Conservation (phyloP, 2,888 invertebrate species). For the Limenitis camilla region DNA sequence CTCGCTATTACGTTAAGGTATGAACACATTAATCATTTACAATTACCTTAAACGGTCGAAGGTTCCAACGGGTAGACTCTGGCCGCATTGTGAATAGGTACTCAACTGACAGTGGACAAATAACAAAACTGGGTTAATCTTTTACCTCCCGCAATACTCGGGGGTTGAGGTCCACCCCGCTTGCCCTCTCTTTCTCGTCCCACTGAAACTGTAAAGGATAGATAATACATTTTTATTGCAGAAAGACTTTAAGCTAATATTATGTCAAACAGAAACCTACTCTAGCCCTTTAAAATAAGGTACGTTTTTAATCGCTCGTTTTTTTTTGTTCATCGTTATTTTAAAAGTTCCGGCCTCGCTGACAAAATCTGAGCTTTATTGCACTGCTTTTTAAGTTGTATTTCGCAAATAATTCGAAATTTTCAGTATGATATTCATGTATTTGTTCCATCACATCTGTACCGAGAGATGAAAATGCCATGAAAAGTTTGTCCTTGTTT, state of each 20-base stretch:
- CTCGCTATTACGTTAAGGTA: slow-evolving; percentile 57
- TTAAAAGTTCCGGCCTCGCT: slow-evolving; percentile 57
- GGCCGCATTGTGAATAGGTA: slow-evolving; percentile 71
- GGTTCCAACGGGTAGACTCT: slow-evolving; percentile 62
- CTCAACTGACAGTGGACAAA: slow-evolving; percentile 75
- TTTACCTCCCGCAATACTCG: slow-evolving; percentile 62
- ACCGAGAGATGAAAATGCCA: slow-evolving; percentile 67
- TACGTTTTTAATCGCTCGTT: slow-evolving; percentile 39
- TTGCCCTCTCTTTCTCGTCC: slow-evolving; percentile 45
- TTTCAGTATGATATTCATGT: slow-evolving; percentile 70
- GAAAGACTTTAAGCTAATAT: slow-evolving; percentile 39
- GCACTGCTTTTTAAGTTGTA: slow-evolving; percentile 42
- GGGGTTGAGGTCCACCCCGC: slow-evolving; percentile 63
- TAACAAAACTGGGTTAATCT: slow-evolving; percentile 76
- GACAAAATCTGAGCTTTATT: slow-evolving; percentile 54
- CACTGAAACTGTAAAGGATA: slow-evolving; percentile 57
- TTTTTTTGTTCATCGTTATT: slow-evolving; percentile 58
- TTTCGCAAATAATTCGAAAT: slow-evolving; percentile 51
- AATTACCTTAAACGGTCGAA: slow-evolving; percentile 70
- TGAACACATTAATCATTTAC: slow-evolving; percentile 71
- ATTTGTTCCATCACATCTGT: slow-evolving; percentile 69
- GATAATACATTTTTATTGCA: slow-evolving; percentile 32
- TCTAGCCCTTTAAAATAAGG: slow-evolving; percentile 18
- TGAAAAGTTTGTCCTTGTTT: slow-evolving; percentile 59
- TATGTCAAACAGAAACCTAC: slow-evolving; percentile 1